phyloP scores from a whole-genome alignment of 92 coral and sea anemone genomes.

The Palythoa grandis region DNA sequence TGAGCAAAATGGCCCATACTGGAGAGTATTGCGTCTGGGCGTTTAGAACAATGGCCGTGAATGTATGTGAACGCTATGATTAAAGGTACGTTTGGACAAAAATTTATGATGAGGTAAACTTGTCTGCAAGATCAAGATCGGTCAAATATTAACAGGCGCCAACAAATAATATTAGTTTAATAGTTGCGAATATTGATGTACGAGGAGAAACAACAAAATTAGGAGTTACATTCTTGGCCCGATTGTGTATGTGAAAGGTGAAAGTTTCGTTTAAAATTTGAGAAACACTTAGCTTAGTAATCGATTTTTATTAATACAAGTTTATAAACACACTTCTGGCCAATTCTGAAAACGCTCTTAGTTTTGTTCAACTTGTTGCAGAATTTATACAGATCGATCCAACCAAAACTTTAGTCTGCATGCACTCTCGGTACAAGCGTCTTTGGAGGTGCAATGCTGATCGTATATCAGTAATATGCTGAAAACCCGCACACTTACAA shows the following conservation, averaged over 20 bases:
- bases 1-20: neutral
- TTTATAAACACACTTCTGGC: too few species aligned
- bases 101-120: neutral
- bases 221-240: too few species aligned
- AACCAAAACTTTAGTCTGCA: too few species aligned
- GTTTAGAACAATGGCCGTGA: neutral
- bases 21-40: neutral
- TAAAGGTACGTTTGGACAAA: neutral
- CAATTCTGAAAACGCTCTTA: too few species aligned
- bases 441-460: neutral
- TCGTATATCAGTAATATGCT: neutral
- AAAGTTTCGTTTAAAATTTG: too few species aligned
- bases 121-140: neutral
- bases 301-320: too few species aligned
- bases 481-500: neutral
- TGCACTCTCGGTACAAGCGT: too few species aligned
- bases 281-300: too few species aligned
- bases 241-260: too few species aligned
- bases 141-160: slow-evolving; percentile 30
- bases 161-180: neutral
- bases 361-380: too few species aligned
- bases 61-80: neutral
- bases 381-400: too few species aligned
- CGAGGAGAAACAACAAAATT: too few species aligned
- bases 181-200: neutral